These are phyloP conservation scores for Todiramphus chloris DNA, from an alignment of 2,113 vertebrate species.

Conservation along the genomic window DNA sequence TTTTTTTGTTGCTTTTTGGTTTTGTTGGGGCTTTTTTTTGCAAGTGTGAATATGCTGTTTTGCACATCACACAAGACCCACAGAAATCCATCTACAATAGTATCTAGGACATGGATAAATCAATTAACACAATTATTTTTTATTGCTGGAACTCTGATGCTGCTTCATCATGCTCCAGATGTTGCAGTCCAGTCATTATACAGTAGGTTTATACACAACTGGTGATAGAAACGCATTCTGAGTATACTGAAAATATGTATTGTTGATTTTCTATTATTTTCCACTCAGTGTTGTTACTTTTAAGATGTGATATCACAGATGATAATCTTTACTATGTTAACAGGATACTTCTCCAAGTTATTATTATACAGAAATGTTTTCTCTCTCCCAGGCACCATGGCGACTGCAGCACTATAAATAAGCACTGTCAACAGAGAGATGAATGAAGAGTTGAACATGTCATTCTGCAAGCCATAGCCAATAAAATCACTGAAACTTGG, in stretches of 20 bases:
- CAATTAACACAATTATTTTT: not conserved
- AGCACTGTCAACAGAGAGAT: not conserved
- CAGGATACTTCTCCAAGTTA: not conserved
- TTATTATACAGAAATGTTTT: not conserved
- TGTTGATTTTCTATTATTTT: not conserved
- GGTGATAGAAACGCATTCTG: not conserved
- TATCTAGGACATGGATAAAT: not conserved
- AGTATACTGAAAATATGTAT: not conserved
- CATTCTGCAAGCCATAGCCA: conserved; percentile 3
- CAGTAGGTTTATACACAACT: not conserved
- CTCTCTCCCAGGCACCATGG: not conserved
- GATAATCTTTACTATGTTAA: not conserved
- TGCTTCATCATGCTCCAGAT: not conserved
- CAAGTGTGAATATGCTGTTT: not conserved
- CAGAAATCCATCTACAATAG: not conserved
- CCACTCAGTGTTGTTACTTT: not conserved
- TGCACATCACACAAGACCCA: not conserved
- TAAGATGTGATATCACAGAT: not conserved
- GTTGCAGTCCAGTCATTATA: not conserved
- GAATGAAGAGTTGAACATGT: not conserved
- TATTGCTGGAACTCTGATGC: not conserved
- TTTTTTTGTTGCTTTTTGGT: not conserved
- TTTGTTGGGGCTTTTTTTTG: not conserved
- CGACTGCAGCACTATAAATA: conserved; percentile 25
- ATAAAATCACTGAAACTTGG: not conserved